A percentile compares a stretch with the other conserved stretches of the same genome.
These are phyloP conservation scores for Aspidoscelis tigris DNA, from an alignment of 2,113 vertebrate species.

Conservation along the genomic window DNA sequence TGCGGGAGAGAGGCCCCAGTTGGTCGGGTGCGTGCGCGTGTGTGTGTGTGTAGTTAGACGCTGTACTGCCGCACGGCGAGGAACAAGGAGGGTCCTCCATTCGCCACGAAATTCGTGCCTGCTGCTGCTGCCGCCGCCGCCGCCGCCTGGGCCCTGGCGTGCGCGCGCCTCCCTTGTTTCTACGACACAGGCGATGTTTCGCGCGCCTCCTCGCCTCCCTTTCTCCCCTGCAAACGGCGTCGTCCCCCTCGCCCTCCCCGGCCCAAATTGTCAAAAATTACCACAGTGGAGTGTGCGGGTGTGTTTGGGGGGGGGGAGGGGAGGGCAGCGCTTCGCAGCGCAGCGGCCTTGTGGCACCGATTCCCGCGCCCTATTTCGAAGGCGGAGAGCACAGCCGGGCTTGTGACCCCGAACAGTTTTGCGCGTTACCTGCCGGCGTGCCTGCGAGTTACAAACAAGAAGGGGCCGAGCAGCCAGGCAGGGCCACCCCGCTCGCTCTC, in stretches of 20 bases:
- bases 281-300: no score
- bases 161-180: neutral
- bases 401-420: neutral
- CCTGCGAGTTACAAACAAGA: neutral
- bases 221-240: neutral
- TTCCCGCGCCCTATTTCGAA: neutral
- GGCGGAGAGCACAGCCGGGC: no score
- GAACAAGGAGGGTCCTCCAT: slow-evolving; percentile 22
- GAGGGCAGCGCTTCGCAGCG: neutral
- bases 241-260: neutral
- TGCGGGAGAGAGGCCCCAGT: slow-evolving; percentile 4
- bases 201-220: neutral
- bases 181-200: neutral
- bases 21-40: slow-evolving; percentile 21
- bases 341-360: neutral
- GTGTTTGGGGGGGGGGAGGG: neutral
- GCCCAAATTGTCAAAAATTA: neutral
- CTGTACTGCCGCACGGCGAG: slow-evolving; percentile 14
- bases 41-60: neutral
- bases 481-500: neutral
- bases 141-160: slow-evolving; percentile 34
- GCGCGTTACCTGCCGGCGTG: slow-evolving; percentile 13
- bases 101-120: slow-evolving; percentile 5
- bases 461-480: neutral
- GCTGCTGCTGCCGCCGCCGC: neutral